Evolutionary conservation across 92 coral and sea anemone genomes (phyloP).

Genomic region (Nematostella vectensis): DNA sequence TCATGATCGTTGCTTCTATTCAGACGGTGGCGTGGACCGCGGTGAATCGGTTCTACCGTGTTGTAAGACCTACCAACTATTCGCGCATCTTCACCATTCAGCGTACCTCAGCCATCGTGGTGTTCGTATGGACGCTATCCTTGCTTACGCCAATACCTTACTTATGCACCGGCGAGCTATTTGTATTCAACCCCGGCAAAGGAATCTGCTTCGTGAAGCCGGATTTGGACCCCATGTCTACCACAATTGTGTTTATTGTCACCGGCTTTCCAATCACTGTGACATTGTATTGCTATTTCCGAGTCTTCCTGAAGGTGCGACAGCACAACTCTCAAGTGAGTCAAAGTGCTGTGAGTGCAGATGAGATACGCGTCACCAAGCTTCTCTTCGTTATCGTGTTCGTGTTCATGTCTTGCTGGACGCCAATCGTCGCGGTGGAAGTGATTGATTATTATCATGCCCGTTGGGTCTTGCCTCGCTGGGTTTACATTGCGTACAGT

Average conservation of each 20-base stretch:
- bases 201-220: constrained; percentile 27
- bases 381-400: constrained; percentile 30
- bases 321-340: constrained; percentile 10
- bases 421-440: constrained; percentile 26
- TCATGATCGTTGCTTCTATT: constrained; percentile 36
- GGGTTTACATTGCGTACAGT: constrained; percentile 24
- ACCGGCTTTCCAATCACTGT: constrained; percentile 26
- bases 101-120: constrained; percentile 14
- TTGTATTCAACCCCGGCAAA: constrained; percentile 43
- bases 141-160: constrained; percentile 28
- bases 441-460: constrained; percentile 25
- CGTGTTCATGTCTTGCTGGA: constrained; percentile 39
- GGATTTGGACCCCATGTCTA: constrained; percentile 20
- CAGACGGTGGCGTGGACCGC: constrained; percentile 50
- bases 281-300: constrained; percentile 32
- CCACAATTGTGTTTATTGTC: constrained; percentile 9
- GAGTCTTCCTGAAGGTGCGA: constrained; percentile 26
- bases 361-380: constrained; percentile 27
- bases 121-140: constrained; percentile 23
- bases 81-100: constrained; percentile 20
- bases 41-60: constrained; percentile 37
- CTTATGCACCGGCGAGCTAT: constrained; percentile 28
- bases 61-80: constrained; percentile 34
- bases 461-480: constrained; percentile 27
- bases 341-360: constrained; percentile 8